Evolutionary conservation across 2,797 vertebrate species (phyloP).

Genomic region (Molossus molossus): DNA sequence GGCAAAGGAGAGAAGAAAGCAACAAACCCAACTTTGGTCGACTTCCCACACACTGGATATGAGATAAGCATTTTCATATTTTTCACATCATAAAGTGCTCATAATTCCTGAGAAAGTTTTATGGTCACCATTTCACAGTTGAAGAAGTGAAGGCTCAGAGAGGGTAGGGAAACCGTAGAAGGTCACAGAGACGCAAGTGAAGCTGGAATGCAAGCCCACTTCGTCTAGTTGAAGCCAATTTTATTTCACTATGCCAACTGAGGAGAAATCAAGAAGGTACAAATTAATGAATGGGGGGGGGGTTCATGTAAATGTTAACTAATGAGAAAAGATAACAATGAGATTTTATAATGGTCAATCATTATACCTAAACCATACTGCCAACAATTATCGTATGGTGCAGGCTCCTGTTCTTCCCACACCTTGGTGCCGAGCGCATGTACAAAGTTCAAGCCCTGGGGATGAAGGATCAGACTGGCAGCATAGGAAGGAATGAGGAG

Average conservation of each 20-base stretch:
- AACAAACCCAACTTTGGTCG: not conserved
- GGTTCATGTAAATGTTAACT: slow-evolving; percentile 8
- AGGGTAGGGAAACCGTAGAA: not conserved
- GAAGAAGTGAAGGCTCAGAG: slow-evolving; percentile 34
- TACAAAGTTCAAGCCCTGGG: not conserved
- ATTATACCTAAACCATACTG: not conserved
- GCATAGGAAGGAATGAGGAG: not conserved
- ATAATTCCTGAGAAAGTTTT: slow-evolving; percentile 20
- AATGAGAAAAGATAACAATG: slow-evolving; percentile 25
- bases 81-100: slow-evolving; percentile 38
- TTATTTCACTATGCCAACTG: slow-evolving; percentile 4
- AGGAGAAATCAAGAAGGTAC: slow-evolving; percentile 55
- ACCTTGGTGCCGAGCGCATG: not conserved
- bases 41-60: not conserved
- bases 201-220: slow-evolving; percentile 2
- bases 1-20: not conserved
- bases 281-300: not conserved
- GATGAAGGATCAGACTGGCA: not conserved
- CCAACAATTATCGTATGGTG: not conserved
- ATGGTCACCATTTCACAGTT: slow-evolving; percentile 6
- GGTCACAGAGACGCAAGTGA: not conserved
- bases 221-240: slow-evolving; percentile 15
- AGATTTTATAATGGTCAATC: not conserved
- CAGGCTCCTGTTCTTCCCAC: not conserved
- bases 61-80: slow-evolving; percentile 8